Base-by-base conservation (phyloP, 2,113 vertebrate species). In the Nettapus auritus region DNA sequence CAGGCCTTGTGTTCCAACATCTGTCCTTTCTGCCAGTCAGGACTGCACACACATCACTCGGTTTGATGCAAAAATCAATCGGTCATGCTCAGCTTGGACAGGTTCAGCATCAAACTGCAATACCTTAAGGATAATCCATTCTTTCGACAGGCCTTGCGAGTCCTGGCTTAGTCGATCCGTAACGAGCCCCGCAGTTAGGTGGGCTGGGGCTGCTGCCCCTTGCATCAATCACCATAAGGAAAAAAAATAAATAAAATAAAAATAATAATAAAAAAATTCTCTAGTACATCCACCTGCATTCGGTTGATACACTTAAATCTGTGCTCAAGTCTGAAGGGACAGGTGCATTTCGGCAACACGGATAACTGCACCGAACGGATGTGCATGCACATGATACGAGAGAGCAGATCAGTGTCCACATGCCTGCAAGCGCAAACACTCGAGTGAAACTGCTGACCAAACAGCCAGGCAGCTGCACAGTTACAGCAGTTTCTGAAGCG, bases 281-380 rank as follows among this genome's bases (percentile, higher is more conserved):
- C 29, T 66, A 66, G 29, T 48, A n/a, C 36, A 15, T 8, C 36
- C 59, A 19, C 4, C 64, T 14, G 19, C 18, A 3, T n/a, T 28
- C 13, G 22, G 31, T 8, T 44, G 26, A 34, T 12, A n/a, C 17
- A 2, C 21, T 22, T 26, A 3, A 1, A 13, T 11, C 3, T 14
- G 52, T 26, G 46, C 68, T 57, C 31, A 3, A 6, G 44, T 5
- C 15, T 8, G 18, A 17, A 31, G 44, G 60, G 13, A 13, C 8
- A 70, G 23, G 44, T 1, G 11, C 34, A 8, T 23, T 9, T 18
- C 8, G 28, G 66, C 34, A 36, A 17, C 8, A 6, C 16, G 22
- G 50, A 11, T 40, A 63, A 23, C 34, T 8, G 15, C 31, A 20
- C 42, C 4, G 22, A 16, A 25, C 13, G 17, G 36, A 22, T 21